A percentile compares a stretch with the other conserved stretches of the same genome.
phyloP scores from a whole-genome alignment of 2,888 invertebrate genomes.

The Pseudolycoriella hygida region DNA sequence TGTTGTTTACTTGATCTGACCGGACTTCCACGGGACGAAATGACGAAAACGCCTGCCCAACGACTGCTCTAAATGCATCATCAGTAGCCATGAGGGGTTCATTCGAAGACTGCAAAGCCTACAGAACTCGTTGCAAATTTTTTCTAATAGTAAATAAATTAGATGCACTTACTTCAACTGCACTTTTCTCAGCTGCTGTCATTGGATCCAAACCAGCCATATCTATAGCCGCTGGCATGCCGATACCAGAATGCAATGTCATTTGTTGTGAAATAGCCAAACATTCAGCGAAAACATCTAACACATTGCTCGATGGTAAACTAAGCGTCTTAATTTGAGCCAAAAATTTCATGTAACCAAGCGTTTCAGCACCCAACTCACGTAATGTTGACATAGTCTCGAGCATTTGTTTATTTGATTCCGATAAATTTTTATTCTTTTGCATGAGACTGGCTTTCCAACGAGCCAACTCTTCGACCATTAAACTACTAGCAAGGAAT shows the following conservation, averaged over 20 bases:
- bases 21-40: background rate
- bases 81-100: conserved; percentile 26
- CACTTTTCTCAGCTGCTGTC: conserved; percentile 24
- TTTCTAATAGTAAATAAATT: background rate
- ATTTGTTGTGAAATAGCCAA: conserved; percentile 27
- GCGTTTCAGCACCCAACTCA: conserved; percentile 25
- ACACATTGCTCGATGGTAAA: conserved; percentile 24
- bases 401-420: conserved; percentile 23
- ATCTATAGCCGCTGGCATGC: conserved; percentile 24
- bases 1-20: background rate
- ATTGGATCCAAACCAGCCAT: conserved; percentile 20
- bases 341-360: conserved; percentile 26
- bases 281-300: conserved; percentile 25
- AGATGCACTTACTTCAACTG: conserved; percentile 17
- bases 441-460: conserved; percentile 67
- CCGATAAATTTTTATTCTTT: conserved; percentile 24
- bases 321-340: conserved; percentile 24
- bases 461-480: conserved; percentile 80
- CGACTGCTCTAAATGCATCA: conserved; percentile 26
- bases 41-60: conserved; percentile 19
- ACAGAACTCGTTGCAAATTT: no score
- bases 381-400: conserved; percentile 26
- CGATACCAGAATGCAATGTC: conserved; percentile 26
- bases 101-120: conserved; percentile 23
- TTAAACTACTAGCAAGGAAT: conserved; percentile 84